Base-by-base conservation (phyloP, 2,888 invertebrate genomes). In the Volucella inflata region DNA sequence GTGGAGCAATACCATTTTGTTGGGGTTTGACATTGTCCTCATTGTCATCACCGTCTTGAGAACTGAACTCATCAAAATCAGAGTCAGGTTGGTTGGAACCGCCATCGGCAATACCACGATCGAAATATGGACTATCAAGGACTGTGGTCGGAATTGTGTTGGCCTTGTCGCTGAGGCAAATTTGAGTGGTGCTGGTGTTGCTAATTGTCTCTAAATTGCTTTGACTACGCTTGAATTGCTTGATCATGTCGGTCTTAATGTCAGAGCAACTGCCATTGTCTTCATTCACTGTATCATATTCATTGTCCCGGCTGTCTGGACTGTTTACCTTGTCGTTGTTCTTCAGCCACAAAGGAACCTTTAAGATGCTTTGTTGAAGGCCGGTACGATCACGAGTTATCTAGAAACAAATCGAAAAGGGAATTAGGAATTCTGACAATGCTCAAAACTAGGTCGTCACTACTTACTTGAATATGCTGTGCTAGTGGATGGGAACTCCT, bases 371-470 rank as follows among this genome's bases (percentile, higher is more conserved):
- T 90, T 97, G 97, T 90, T 97, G 97, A 51, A 97, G 92, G 3
- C 97, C 98, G 90, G 97, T 97, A 89, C 98, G 97, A 91, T 98
- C 98, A 88, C 97, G 94, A 0, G 97, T 95, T 16, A 97, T 94
- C 89, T 92, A 1, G 8, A 8, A 57, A 64, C 12, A 36, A 44
- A 6, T 0, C 16, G 14, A n/a, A 40, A 48, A 40, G 8, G n/a
- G 12, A 21, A 44, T 21, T 38, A 1, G 30, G 0, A 38, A 38
- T 36, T 6, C n/a, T n/a, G 3, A 14, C 36, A 2, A 8, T 38
- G 57, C 3, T 9, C 16, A 2, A 1, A 14, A 3, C 16, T 11
- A 14, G 14, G 0, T 8, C 38, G 8, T 30, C 10, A 14, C 1
- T 16, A 65, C 85, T 83, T 17, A 92, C 92, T 89, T 97, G 96